Evolutionary conservation across 2,888 invertebrate genomes (phyloP), one percentile per base, ranked within the genome.

Genomic region (Xanthorhoe spadicearia): DNA sequence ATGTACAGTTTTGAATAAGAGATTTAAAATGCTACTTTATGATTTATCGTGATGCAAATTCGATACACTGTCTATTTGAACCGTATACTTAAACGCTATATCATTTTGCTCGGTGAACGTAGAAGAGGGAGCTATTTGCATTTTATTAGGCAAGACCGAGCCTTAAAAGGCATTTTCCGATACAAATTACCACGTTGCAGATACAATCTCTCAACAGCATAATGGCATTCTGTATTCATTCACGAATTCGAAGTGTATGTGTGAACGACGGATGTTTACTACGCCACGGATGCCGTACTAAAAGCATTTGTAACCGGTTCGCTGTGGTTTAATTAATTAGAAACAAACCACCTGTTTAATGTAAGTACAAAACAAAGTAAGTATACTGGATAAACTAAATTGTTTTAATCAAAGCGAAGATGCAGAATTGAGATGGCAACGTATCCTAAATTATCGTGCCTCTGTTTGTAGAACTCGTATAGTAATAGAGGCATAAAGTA

Each of bases 61-160:
- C 13, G 61, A 67, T 66, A 61, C 56, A 64, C 17, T 53, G 52
- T 68, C 48, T 65, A 62, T 68, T 63, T 65, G 58, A 65, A 67
- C 57, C 55, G 49, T 28, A 53, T 35, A 46, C 46, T 61, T 62
- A 66, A 61, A 18, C 15, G 9, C 43, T 66, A 59, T 61, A 64
- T 64, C 65, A 68, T 70, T 71, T 53, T 61, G 66, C 61, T 50
- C 17, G 7, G 55, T 64, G 61, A 68, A 64, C 64, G 65, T 68
- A 61, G 68, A 67, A 70, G 64, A 46, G 62, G 56, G 61, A 48
- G 62, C 61, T 65, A 72, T 73, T 73, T 69, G 62, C 68, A 70
- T 72, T 69, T 69, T 67, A 70, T 70, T 71, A 60, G 62, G 64
- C 51, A 67, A 69, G 62, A 60, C 52, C 7, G 53, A 54, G 54